Evolutionary conservation across 2,888 invertebrate species (phyloP), one percentile per base, ranked within the genome.

Genomic region (Eulithis prunata): DNA sequence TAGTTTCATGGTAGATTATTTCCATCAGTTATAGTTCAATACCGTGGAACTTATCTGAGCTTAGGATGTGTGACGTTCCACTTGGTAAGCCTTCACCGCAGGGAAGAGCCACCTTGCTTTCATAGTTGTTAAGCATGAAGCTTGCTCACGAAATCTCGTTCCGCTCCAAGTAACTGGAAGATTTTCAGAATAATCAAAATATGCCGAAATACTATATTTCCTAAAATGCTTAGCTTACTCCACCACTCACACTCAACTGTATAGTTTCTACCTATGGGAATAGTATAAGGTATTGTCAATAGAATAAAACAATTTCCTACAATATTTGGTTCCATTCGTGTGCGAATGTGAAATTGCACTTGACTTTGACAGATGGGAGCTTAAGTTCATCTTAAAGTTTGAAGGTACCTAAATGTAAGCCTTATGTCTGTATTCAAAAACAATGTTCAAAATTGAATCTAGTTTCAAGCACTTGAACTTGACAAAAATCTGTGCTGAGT

Each of bases 111-210:
- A 81, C 80, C 81, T 75, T 77, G 80, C 71, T 75, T 78, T 77
- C 74, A 71, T 72, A 71, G 70, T 70, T 77, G 73, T 70, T 78
- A 77, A 75, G 79, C 75, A 79, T 79, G 80, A 81, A 72, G 72
- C 74, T 77, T 69, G 78, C 72, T 80, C 83, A 63, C 54, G 14
- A 54, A 53, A 63, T 78, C 78, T 77, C 78, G 71, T 80, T 64
- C 78, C 82, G 81, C 80, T 83, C 83, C 84, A 81, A 79, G 57
- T 57, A 86, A 87, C 89, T 89, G 89, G 84, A 88, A 84, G 88
- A 85, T 83, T 84, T 85, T 84, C 81, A 88, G 73, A 84, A 69
- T 73, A 74, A 80, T 85, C 78, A 86, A 75, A 80, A 74, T 76
- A 74, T 71, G 72, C 65, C 73, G 67, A 49, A 28, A 38, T 21